Conservation (phyloP, 2,797 vertebrate species). For the Gouania willdenowi region DNA sequence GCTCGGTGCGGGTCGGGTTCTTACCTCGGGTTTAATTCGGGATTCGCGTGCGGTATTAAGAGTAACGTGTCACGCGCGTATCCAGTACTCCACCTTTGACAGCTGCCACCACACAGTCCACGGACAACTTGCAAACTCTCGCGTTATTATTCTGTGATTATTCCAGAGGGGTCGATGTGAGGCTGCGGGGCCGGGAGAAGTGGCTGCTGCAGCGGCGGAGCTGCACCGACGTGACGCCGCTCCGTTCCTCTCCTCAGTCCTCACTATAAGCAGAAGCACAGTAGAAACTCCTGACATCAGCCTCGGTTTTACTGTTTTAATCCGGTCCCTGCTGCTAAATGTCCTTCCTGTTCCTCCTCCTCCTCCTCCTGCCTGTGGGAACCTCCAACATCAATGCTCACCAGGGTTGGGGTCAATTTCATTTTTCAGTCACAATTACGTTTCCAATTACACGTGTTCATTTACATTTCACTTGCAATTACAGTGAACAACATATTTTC, state of each 20-base stretch:
- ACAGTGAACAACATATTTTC: too few relatives aligned
- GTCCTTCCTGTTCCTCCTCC: too few relatives aligned
- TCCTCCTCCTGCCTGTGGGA: slow-evolving; percentile 1
- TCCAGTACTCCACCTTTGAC: slow-evolving; percentile 85
- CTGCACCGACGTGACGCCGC: slow-evolving; percentile 72
- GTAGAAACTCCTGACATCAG: slow-evolving; percentile 57
- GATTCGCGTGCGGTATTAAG: slow-evolving; percentile 74
- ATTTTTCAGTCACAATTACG: too few relatives aligned
- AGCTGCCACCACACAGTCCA: slow-evolving; percentile 78
- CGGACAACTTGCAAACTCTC: slow-evolving; percentile 80
- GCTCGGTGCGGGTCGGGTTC: slow-evolving; percentile 54
- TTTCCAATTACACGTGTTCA: too few relatives aligned
- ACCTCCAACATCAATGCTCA: background rate
- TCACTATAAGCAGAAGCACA: slow-evolving; percentile 55
- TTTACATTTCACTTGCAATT: too few relatives aligned
- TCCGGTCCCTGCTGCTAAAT: slow-evolving; percentile 38
- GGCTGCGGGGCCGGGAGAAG: slow-evolving; percentile 47
- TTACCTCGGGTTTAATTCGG: slow-evolving; percentile 77
- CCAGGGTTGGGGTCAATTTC: too few relatives aligned
- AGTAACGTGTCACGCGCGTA: slow-evolving; percentile 76
- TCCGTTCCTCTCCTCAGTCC: too few relatives aligned
- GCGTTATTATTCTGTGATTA: slow-evolving; percentile 73
- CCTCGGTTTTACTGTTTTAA: slow-evolving; percentile 24
- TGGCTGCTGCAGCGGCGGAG: slow-evolving; percentile 56
- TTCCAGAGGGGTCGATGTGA: slow-evolving; percentile 58